A percentile compares a stretch with the other conserved stretches of the same genome.
Evolutionary conservation across 2,888 invertebrate species (phyloP).

Genomic region (Xiphydria camelus): DNA sequence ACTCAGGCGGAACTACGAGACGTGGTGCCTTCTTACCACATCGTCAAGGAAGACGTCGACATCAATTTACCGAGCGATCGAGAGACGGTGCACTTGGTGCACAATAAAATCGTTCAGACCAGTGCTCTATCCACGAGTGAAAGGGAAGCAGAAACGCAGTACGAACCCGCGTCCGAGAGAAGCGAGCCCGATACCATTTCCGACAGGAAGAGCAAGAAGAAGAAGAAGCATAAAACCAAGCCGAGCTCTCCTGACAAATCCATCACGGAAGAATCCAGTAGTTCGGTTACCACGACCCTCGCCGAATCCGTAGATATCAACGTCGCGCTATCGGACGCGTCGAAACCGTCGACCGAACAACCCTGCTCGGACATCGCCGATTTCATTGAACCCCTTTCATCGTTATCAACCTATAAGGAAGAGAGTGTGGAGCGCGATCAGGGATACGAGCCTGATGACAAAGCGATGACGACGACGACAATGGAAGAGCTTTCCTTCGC

Average conservation of each 20-base stretch:
- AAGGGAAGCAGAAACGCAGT: constrained; percentile 30
- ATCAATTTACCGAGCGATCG: constrained; percentile 43
- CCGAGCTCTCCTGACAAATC: constrained; percentile 24
- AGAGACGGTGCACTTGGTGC: constrained; percentile 33
- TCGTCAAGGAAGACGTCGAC: constrained; percentile 45
- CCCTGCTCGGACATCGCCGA: constrained; percentile 46
- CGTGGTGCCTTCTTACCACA: constrained; percentile 28
- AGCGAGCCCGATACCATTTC: constrained; percentile 28
- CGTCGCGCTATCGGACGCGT: constrained; percentile 61
- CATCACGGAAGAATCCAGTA: constrained; percentile 18
- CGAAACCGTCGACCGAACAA: constrained; percentile 60
- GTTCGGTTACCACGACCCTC: constrained; percentile 56
- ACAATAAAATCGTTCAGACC: constrained; percentile 44
- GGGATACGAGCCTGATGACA: constrained; percentile 76
- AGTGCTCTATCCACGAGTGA: constrained; percentile 31
- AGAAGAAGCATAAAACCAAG: constrained; percentile 40
- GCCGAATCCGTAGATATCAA: constrained; percentile 63
- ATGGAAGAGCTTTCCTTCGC: constrained; percentile 60
- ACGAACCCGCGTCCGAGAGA: constrained; percentile 27
- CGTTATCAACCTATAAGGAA: constrained; percentile 36
- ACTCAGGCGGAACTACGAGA: constrained; percentile 40
- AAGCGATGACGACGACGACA: constrained; percentile 66
- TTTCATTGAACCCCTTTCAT: constrained; percentile 22
- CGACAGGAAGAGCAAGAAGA: constrained; percentile 35
- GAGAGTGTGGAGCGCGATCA: constrained; percentile 59